Evolutionary conservation across 2,113 vertebrate genomes (phyloP), one percentile per base, ranked within the genome.

Genomic region (Notiomystis cincta): DNA sequence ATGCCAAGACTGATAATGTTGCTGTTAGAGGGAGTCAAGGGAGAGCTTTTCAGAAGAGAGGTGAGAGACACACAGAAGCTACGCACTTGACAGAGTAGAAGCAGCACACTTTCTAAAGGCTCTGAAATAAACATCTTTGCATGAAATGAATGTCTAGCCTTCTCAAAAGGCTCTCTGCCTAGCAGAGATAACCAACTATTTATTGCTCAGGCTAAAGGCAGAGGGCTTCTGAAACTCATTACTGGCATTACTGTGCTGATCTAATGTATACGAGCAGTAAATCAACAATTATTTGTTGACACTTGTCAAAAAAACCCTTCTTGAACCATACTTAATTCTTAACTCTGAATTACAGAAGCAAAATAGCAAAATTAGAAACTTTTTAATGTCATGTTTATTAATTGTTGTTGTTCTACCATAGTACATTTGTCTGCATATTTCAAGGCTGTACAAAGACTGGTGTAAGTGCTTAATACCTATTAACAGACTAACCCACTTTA

Each of bases 361-460:
- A 93, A 94, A 81, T 66, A 89, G 60, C 35, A 87, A 64, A 92
- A 84, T 89, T 92, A 62, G 76, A 81, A 87, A 81, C 17, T 83
- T 95, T 95, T 95, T 37, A 3, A 92, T 67, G 76, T 90, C 51
- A 56, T 16, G 33, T 97, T 97, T 97, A 97, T 97, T 97, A 54
- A 56, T 78, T 70, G 47, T 47, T 67, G 13, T 56, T 96, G 31
- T 87, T 94, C 67, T 95, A 92, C 80, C 5, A 0, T 73, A 90
- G 60, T 93, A 96, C 86, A 95, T 91, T 95, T 83, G 35, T 93
- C 86, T 95, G 93, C 22, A 22, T 81, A 88, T 88, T 93, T 83
- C 82, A 91, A 95, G 80, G 73, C 83, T 92, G 79, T 95, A 92
- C 88, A 95, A 95, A 93, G 92, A 42, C 56, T 84, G 80, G 31